Percentiles rank a stretch among this genome's conserved stretches.
Evolutionary conservation across 2,888 invertebrate species (phyloP).

Genomic region (Sinohyriopsis cumingii): DNA sequence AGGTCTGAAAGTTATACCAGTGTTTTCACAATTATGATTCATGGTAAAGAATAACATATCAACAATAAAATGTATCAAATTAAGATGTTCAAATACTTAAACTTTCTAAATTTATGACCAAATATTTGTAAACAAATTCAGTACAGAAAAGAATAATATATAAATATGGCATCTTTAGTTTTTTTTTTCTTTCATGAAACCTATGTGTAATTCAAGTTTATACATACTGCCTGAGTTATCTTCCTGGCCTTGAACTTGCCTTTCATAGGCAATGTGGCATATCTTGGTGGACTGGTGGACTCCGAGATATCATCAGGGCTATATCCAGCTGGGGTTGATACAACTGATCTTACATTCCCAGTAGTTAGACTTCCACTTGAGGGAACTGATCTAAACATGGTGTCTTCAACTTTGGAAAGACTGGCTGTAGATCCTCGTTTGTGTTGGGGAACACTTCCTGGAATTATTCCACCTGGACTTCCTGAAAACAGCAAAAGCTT

Average conservation of each 20-base stretch:
- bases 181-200: too few relatives aligned
- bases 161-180: too few relatives aligned
- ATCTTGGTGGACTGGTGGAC: conserved; percentile 52
- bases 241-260: conserved; percentile 46
- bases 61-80: too few relatives aligned
- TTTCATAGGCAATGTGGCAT: conserved; percentile 44
- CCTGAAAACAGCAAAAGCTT: background rate
- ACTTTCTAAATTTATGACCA: too few relatives aligned
- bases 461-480: conserved; percentile 38
- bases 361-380: conserved; percentile 56
- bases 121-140: too few relatives aligned
- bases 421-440: conserved; percentile 68
- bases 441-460: conserved; percentile 41
- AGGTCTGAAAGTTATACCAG: too few relatives aligned
- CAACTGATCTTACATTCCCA: conserved; percentile 46
- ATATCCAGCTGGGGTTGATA: conserved; percentile 51
- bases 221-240: conserved; percentile 36
- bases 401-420: conserved; percentile 65
- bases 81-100: too few relatives aligned
- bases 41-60: too few relatives aligned
- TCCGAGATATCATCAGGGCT: conserved; percentile 48
- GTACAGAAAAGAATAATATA: too few relatives aligned
- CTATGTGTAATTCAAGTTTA: too few relatives aligned
- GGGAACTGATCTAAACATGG: conserved; percentile 47
- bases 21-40: too few relatives aligned